Base-by-base conservation (phyloP, 1,140 invertebrate species). In the Drosophila jambulina region DNA sequence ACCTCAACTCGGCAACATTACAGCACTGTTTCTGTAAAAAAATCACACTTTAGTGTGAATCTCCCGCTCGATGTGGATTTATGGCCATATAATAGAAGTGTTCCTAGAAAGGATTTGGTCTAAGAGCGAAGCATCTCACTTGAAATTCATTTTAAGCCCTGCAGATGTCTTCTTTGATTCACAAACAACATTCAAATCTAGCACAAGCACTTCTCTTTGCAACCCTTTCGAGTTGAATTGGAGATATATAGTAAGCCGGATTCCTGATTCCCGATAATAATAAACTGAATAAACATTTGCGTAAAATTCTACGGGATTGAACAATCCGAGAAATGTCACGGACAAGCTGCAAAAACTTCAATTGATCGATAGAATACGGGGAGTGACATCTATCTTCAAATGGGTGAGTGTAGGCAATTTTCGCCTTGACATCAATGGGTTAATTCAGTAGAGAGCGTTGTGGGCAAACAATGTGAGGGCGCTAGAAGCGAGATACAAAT, bases 271-370 rank as follows among this genome's bases (percentile, higher is more conserved):
- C 19, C 4, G 34, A 38, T 56, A 38, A 38, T 40, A 56, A 38
- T 25, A 56, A 54, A 17, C 7, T 43, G 48, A 57, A 9, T 46
- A 77, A 72, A 85, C 68, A 82, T 62, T 91, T 87, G 71, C 77
- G 71, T 76, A 84, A 91, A 87, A 72, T 72, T 69, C 78, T 40
- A 51, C 75, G 36, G 53, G 59, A 36, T 29, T 57, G 25, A 53
- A 72, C 56, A 38, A 56, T 56, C 40, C 45, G 25, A 7, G 49
- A 61, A 82, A 72, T 86, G 78, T 72, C 70, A 62, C 70, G 76
- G 32, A 10, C 83, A 87, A 86, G 83, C 83, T 87, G 83, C 80
- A 88, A 87, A 78, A 82, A 70, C 65, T 21, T 72, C 71, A 81
- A 85, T 75, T 81, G 74, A 78, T 69, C 65, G 75, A 81, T 74